A percentile compares a stretch with the other conserved stretches of the same genome.
Evolutionary conservation across 92 coral and sea anemone species (phyloP).

Genomic region (Pocillopora grandis): DNA sequence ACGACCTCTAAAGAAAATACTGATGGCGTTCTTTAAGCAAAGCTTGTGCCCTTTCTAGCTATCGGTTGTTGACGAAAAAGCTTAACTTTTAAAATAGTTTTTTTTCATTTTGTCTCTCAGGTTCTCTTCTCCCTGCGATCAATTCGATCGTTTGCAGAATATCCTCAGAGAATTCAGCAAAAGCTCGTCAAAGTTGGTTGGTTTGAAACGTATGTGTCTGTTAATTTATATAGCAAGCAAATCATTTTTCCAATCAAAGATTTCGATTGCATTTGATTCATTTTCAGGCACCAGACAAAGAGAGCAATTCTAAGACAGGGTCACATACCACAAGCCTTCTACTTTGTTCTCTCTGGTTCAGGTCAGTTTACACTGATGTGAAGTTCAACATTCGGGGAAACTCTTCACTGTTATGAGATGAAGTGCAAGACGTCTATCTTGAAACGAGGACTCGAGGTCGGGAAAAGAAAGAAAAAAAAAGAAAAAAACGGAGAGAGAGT

Average conservation of each 20-base stretch:
- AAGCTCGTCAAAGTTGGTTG: constrained; percentile 89
- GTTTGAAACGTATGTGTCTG: constrained; percentile 86
- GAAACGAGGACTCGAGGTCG: no score
- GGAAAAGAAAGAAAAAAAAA: no score
- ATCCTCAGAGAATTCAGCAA: constrained; percentile 94
- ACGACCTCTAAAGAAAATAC: no score
- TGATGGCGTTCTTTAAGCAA: no score
- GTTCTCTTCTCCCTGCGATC: constrained; percentile 85
- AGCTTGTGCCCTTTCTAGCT: no score
- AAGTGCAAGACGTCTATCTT: no score
- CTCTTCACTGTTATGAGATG: no score
- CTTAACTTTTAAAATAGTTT: neutral
- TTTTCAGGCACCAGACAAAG: constrained; percentile 75
- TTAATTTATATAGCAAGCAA: neutral
- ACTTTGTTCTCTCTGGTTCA: constrained; percentile 91
- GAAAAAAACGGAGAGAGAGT: no score
- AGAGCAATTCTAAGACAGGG: constrained; percentile 92
- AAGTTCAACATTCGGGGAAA: no score
- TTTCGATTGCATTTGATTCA: neutral
- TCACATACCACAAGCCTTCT: constrained; percentile 95
- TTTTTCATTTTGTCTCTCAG: constrained; percentile 34
- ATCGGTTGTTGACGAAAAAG: neutral
- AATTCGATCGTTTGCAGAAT: constrained; percentile 93
- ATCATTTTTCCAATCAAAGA: neutral
- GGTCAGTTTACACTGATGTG: constrained; percentile 48